Evolutionary conservation across 2,888 invertebrate species (phyloP).

Genomic region (Acleris literana): DNA sequence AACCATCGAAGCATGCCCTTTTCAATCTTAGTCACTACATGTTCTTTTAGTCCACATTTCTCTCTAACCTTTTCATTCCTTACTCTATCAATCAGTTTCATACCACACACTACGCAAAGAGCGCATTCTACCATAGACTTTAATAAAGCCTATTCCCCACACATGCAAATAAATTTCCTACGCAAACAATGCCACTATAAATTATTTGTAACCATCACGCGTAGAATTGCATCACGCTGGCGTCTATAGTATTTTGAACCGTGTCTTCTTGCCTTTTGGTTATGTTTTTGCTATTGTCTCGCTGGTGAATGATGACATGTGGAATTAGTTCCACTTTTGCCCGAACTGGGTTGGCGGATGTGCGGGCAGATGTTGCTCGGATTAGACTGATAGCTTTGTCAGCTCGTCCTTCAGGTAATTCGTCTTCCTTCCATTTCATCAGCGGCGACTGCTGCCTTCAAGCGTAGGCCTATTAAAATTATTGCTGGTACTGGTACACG

Average conservation of each 20-base stretch:
- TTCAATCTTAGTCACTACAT: no score
- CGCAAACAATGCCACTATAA: conserved; percentile 25
- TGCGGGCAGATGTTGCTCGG: conserved; percentile 48
- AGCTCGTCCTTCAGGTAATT: conserved; percentile 17
- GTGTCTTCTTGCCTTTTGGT: not conserved
- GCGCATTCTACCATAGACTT: not conserved
- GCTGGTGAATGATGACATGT: conserved; percentile 52
- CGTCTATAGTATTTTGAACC: conserved; percentile 24
- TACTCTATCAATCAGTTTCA: no score
- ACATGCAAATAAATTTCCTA: conserved; percentile 15
- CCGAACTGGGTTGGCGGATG: conserved; percentile 64
- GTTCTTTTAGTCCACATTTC: no score
- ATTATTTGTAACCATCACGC: conserved; percentile 47
- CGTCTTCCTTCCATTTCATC: conserved; percentile 23
- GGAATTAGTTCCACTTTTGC: conserved; percentile 66
- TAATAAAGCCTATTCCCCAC: not conserved
- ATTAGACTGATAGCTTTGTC: conserved; percentile 40
- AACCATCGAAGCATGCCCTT: no score
- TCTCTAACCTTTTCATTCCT: no score
- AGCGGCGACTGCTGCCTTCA: conserved; percentile 3
- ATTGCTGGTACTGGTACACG: no score
- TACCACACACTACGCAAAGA: no score
- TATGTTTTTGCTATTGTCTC: not conserved
- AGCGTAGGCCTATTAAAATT: not conserved
- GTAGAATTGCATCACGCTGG: conserved; percentile 46